These are phyloP conservation scores for Axinella damicornis DNA, from an alignment of 37 sponge, comb jelly and placozoan genomes.

Conservation along the genomic window DNA sequence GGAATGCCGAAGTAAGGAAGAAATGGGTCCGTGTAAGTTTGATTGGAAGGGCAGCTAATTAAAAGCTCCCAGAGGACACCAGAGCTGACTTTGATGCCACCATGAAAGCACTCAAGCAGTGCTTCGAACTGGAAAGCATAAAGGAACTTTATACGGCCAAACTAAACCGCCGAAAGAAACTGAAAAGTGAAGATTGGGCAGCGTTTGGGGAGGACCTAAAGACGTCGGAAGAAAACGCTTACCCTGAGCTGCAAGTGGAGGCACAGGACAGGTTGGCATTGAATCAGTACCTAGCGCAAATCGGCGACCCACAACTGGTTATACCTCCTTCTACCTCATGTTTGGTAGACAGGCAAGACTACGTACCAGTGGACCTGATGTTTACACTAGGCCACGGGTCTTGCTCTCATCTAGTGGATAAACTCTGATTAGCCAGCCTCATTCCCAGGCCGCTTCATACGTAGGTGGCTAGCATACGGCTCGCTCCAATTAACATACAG, in stretches of 20 bases:
- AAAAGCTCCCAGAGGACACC: not conserved
- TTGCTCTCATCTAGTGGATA: no score
- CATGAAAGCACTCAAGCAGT: conserved; percentile 9
- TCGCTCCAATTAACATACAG: no score
- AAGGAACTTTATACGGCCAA: conserved; percentile 20
- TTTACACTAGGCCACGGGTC: no score
- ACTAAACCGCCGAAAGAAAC: conserved; percentile 9
- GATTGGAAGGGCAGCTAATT: conserved; percentile 26
- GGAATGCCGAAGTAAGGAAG: conserved; percentile 7
- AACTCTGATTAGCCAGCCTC: no score
- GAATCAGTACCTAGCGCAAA: conserved; percentile 9
- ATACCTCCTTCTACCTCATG: no score
- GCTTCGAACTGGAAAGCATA: conserved; percentile 37
- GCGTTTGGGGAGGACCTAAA: conserved; percentile 32
- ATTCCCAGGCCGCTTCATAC: no score
- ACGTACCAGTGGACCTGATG: no score
- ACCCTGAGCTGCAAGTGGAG: conserved; percentile 18
- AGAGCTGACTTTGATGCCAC: not conserved
- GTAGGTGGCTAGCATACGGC: no score
- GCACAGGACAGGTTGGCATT: conserved; percentile 22
- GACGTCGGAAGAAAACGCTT: conserved; percentile 33
- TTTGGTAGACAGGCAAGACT: no score
- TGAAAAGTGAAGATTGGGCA: conserved; percentile 34
- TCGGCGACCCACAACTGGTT: conserved; percentile 24
- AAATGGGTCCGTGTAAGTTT: conserved; percentile 40